These are phyloP conservation scores for Saccostrea echinata DNA, from an alignment of 1,140 invertebrate species.

Conservation along the genomic window DNA sequence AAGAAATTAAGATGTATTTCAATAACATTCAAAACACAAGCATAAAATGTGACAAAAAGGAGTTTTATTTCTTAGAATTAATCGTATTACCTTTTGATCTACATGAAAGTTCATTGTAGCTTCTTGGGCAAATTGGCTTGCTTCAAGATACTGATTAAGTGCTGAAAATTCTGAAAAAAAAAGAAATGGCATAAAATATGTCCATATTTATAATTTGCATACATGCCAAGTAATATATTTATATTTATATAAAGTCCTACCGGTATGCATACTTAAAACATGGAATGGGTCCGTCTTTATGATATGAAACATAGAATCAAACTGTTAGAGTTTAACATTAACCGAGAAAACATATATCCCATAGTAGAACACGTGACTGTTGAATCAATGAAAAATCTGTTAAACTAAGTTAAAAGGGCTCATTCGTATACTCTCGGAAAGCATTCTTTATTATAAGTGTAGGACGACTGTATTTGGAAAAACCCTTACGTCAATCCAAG, in stretches of 20 bases:
- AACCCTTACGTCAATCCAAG: slow-evolving; percentile 9
- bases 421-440: slow-evolving; percentile 15
- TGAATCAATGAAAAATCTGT: slow-evolving; percentile 30
- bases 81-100: slow-evolving; percentile 10
- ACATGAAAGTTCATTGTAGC: slow-evolving; percentile 2
- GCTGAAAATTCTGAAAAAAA: slow-evolving; percentile 14
- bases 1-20: neutral
- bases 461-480: slow-evolving; percentile 13
- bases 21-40: neutral
- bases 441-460: neutral
- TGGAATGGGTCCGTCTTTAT: neutral
- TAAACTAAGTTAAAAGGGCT: neutral
- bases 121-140: neutral
- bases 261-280: slow-evolving; percentile 12
- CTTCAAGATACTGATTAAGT: slow-evolving; percentile 15
- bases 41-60: neutral
- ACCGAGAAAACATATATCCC: slow-evolving; percentile 11
- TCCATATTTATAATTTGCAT: neutral
- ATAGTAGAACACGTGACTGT: neutral
- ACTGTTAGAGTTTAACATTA: neutral
- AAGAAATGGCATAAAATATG: neutral
- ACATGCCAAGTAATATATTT: neutral
- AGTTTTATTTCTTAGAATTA: neutral
- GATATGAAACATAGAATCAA: slow-evolving; percentile 15
- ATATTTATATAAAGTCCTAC: neutral